Evolutionary conservation across 2,888 invertebrate species (phyloP).

Genomic region (Noctuana brunneofusca): DNA sequence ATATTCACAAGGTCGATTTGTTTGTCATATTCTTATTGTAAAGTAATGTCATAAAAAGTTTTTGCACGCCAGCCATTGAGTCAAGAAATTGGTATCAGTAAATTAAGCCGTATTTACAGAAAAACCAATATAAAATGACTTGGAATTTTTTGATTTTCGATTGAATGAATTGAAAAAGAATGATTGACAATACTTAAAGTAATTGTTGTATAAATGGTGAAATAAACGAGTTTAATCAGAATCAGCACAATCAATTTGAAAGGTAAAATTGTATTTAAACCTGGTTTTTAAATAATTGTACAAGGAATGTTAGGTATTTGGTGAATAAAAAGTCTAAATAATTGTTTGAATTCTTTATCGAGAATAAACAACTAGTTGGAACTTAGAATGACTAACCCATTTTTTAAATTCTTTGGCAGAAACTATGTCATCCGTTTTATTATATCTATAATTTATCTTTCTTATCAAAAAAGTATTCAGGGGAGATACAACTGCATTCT

Average conservation of each 20-base stretch:
- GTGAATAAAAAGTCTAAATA: background rate
- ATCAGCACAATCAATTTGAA: background rate
- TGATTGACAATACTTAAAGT: background rate
- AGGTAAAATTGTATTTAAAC: background rate
- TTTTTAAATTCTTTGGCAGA: background rate
- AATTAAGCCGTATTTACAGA: slow-evolving; percentile 1
- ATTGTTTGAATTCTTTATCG: background rate
- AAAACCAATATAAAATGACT: background rate
- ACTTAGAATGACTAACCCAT: background rate
- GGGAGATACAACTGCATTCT: slow-evolving; percentile 13
- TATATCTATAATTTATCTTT: slow-evolving; percentile 8
- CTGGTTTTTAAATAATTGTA: background rate
- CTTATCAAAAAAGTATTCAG: slow-evolving; percentile 10
- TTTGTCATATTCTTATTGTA: slow-evolving; percentile 16
- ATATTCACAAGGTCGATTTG: slow-evolving; percentile 26
- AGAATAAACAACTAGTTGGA: background rate
- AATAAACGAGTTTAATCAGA: background rate
- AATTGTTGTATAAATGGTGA: background rate
- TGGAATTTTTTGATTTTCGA: background rate
- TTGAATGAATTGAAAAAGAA: slow-evolving; percentile 4
- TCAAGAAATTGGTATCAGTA: background rate
- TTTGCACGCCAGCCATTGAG: slow-evolving; percentile 12
- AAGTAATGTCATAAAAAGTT: slow-evolving; percentile 26
- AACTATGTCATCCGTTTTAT: slow-evolving; percentile 12
- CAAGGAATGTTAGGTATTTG: background rate